Conservation (phyloP, 2,113 vertebrate species). For the Numenius arquata region DNA sequence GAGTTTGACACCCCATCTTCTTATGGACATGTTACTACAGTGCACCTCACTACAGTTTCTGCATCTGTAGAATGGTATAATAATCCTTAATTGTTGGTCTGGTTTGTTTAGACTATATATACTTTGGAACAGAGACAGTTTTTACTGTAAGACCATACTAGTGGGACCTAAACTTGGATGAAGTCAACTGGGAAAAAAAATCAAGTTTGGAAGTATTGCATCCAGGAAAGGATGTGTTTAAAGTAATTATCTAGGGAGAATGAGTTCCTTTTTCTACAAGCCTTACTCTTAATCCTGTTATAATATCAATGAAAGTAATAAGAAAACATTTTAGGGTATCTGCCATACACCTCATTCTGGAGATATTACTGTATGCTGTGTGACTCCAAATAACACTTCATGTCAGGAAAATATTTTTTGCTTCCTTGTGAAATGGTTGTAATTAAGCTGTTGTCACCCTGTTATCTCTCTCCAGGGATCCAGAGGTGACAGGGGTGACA, state of each 20-base stretch:
- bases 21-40: background rate
- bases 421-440: background rate
- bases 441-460: background rate
- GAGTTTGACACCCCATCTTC: background rate
- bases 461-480: constrained; percentile 79
- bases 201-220: background rate
- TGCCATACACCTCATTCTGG: background rate
- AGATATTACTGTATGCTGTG: background rate
- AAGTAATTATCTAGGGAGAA: background rate
- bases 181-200: background rate
- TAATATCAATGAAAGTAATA: background rate
- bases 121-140: background rate
- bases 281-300: background rate
- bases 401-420: background rate
- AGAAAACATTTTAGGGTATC: background rate
- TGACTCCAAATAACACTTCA: rapidly evolving
- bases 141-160: background rate
- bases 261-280: background rate
- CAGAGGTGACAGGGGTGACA: constrained; percentile 86
- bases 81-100: background rate
- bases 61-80: background rate
- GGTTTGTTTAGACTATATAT: background rate
- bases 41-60: background rate
- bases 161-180: background rate
- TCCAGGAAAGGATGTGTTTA: background rate